A percentile compares a stretch with the other conserved stretches of the same genome.
phyloP scores from a whole-genome alignment of 2,113 vertebrate species.

The Ploceus nigricollis region DNA sequence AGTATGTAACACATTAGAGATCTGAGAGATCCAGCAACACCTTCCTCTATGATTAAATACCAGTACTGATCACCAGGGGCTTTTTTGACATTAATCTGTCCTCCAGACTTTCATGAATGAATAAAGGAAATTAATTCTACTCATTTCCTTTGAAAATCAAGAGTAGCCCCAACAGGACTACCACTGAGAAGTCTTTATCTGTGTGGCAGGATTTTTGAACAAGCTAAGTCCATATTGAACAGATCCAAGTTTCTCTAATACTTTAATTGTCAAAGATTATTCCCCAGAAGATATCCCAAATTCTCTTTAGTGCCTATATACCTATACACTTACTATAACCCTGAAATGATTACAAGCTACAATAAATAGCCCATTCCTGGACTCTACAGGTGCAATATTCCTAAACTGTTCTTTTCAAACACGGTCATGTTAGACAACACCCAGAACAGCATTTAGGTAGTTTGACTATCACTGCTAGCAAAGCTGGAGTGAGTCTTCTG shows the following conservation, averaged over 20 bases:
- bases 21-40: not conserved
- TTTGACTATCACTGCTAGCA: not conserved
- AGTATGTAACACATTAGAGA: not conserved
- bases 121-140: too few relatives aligned
- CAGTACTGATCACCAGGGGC: not conserved
- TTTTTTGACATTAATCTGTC: not conserved
- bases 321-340: not conserved
- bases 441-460: not conserved
- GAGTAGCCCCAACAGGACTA: not conserved
- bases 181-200: not conserved
- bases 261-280: not conserved
- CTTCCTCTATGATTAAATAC: not conserved
- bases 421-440: not conserved
- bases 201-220: not conserved
- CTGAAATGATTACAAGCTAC: not conserved
- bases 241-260: not conserved
- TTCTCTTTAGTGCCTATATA: not conserved
- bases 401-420: not conserved
- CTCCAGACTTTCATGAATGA: not conserved
- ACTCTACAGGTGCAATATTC: not conserved
- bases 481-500: not conserved
- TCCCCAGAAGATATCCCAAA: not conserved
- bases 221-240: not conserved
- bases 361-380: not conserved
- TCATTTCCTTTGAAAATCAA: not conserved